phyloP scores from a whole-genome alignment of 2,113 vertebrate genomes.

The Morone saxatilis region DNA sequence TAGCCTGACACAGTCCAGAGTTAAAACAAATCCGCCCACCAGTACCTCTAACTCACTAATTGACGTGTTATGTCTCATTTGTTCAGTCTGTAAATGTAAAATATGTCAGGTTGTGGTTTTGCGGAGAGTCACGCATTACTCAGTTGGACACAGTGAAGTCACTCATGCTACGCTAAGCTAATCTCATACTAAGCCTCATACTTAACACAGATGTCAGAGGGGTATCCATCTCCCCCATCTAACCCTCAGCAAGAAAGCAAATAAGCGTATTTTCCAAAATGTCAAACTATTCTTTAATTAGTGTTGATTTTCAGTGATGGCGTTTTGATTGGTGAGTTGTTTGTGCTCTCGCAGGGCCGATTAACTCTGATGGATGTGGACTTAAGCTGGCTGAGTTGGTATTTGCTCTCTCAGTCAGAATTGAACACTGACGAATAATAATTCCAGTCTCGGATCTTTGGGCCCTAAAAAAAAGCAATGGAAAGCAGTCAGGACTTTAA shows the following conservation, averaged over 20 bases:
- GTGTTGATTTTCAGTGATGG: neutral
- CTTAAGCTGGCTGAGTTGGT: neutral
- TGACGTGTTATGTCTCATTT: neutral
- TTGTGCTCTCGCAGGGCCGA: neutral
- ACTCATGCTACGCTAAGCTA: neutral
- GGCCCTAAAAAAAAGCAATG: neutral
- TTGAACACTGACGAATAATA: neutral
- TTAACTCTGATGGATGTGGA: constrained; percentile 25
- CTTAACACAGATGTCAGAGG: neutral
- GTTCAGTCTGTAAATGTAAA: neutral
- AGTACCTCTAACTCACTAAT: neutral
- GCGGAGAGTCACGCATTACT: no score
- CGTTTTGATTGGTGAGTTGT: neutral
- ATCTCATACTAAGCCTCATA: neutral
- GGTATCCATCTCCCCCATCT: neutral
- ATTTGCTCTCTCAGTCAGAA: neutral
- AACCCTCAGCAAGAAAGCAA: neutral
- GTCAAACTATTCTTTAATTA: neutral
- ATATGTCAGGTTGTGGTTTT: neutral
- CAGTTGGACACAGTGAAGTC: neutral
- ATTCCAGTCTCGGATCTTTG: neutral
- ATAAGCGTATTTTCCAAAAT: neutral
- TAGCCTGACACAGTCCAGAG: neutral
- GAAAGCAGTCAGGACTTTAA: neutral
- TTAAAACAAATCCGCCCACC: neutral